Percentiles rank a stretch among this genome's conserved stretches.
Conservation (phyloP, 2,797 vertebrate species). For the Peromyscus attwateri region DNA sequence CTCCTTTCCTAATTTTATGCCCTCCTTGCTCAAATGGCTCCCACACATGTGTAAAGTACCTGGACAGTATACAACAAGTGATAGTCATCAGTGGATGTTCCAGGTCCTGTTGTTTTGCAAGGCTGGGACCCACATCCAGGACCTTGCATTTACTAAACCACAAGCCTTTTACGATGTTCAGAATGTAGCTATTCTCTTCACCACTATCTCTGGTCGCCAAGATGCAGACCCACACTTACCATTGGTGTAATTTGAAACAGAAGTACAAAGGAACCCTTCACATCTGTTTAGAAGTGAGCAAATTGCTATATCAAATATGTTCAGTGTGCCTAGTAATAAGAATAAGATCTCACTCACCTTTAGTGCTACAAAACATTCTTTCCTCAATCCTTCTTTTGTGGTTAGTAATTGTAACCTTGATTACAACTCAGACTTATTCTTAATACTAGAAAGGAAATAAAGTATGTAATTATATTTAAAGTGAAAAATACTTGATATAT, state of each 20-base stretch:
- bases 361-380: neutral
- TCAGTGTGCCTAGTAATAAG: neutral
- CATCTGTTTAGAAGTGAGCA: neutral
- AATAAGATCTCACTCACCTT: neutral
- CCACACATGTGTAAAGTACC: neutral
- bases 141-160: neutral
- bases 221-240: neutral
- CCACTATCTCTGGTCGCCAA: neutral
- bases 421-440: neutral
- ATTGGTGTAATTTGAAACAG: neutral
- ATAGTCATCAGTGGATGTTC: neutral
- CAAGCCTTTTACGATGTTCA: neutral
- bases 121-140: neutral
- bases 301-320: constrained; percentile 2
- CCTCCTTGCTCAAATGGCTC: neutral
- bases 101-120: neutral
- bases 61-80: neutral
- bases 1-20: neutral
- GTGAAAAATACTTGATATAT: neutral
- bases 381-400: neutral
- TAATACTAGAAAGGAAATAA: neutral
- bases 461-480: neutral
- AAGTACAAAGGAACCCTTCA: neutral
- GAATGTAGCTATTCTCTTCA: neutral
- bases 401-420: neutral